A percentile compares a stretch with the other conserved stretches of the same genome.
Evolutionary conservation across 1,140 invertebrate genomes (phyloP).

Genomic region (Anadara kagoshimensis): DNA sequence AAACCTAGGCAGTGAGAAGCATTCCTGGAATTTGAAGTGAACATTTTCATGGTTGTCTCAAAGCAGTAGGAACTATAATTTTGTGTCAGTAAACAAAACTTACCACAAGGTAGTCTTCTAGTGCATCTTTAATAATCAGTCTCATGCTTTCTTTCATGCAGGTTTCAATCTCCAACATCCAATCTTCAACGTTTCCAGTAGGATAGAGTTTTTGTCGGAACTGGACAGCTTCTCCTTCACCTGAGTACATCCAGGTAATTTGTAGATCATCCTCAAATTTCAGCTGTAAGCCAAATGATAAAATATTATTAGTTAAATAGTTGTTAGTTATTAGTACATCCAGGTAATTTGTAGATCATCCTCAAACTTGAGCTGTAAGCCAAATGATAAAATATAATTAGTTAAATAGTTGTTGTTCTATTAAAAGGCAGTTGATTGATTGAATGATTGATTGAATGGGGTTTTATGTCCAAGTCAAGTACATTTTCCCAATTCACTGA

Average conservation of each 20-base stretch:
- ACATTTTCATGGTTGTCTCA: no score
- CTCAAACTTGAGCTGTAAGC: slow-evolving; percentile 74
- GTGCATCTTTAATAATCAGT: slow-evolving; percentile 68
- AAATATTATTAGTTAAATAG: no score
- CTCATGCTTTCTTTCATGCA: slow-evolving; percentile 73
- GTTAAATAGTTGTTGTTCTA: no score
- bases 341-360: slow-evolving; percentile 73
- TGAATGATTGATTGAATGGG: no score
- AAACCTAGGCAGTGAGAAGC: no score
- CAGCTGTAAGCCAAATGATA: slow-evolving; percentile 51
- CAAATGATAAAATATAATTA: no score
- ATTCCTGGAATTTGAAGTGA: no score
- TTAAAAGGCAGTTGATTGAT: no score
- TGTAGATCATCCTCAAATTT: slow-evolving; percentile 74
- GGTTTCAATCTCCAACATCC: slow-evolving; percentile 73
- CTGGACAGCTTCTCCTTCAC: slow-evolving; percentile 73
- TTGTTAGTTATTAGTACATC: no score
- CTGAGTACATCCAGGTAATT: slow-evolving; percentile 74
- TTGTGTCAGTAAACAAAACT: slow-evolving; percentile 9
- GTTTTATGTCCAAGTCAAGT: no score
- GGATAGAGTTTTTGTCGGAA: slow-evolving; percentile 72
- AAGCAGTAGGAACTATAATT: no score
- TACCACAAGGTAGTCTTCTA: slow-evolving; percentile 70
- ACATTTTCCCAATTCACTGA: no score
- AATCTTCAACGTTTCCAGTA: slow-evolving; percentile 74